phyloP scores from a whole-genome alignment of 2,888 invertebrate genomes.

The Encarsia formosa region DNA sequence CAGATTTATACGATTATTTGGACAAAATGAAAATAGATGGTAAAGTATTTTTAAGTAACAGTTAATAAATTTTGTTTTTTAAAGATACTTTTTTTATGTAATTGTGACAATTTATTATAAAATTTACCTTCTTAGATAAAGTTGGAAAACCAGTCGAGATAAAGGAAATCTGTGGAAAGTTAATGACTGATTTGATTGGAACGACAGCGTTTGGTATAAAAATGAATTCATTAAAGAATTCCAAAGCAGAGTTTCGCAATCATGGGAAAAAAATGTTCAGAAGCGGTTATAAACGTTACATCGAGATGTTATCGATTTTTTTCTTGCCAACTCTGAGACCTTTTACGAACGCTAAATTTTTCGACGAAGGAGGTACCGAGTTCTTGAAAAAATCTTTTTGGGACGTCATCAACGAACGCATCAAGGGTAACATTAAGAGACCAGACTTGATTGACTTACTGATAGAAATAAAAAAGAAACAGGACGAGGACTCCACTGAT shows the following conservation, averaged over 20 bases:
- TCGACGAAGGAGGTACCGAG: constrained; percentile 37
- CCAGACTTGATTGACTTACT: constrained; percentile 54
- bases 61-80: too few species aligned
- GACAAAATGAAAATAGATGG: constrained; percentile 1
- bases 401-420: constrained; percentile 49
- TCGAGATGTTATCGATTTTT: constrained; percentile 49
- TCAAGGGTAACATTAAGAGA: constrained; percentile 44
- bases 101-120: too few species aligned
- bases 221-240: constrained; percentile 51
- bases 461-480: constrained; percentile 45
- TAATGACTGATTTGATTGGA: constrained; percentile 51
- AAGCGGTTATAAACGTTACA: constrained; percentile 40
- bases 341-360: constrained; percentile 46
- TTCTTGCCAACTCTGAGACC: constrained; percentile 50
- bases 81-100: too few species aligned
- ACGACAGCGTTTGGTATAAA: constrained; percentile 53
- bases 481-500: constrained; percentile 31
- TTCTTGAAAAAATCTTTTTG: constrained; percentile 51
- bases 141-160: constrained; percentile 15
- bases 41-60: too few species aligned
- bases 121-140: constrained; percentile 2
- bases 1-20: constrained; percentile 1
- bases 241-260: constrained; percentile 51
- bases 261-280: constrained; percentile 49
- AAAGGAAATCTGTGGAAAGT: constrained; percentile 38